Evolutionary conservation across 1,140 invertebrate species (phyloP), one percentile per base, ranked within the genome.

Genomic region (Bombus turneri): DNA sequence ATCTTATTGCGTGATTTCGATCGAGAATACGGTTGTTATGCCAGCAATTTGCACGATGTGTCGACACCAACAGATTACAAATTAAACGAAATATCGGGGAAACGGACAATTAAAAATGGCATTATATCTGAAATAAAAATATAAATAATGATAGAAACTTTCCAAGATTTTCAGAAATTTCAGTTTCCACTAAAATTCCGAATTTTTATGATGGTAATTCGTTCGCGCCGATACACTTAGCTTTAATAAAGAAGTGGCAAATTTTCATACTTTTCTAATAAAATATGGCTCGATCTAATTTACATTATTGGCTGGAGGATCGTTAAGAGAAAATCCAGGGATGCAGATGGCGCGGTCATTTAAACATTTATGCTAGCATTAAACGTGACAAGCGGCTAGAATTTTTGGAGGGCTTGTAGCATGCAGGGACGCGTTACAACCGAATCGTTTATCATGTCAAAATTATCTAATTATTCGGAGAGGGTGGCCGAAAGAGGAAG

Each of bases 381-480:
- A 34, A 31, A 18, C 39, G 80, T 28, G 39, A 78, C 82, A 22
- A 43, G 53, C 18, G 39, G 43, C 12, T 47, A 79, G 47, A 79
- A 79, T 84, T 80, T 84, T 84, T 84, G 68, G 37, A n/a, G 28
- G n/a, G 69, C 18, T 13, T 13, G 41, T 66, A 66, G 62, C 39
- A 18, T 4, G 34, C 25, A 68, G 9, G 31, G 1, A 72, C 66
- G 69, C 53, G 77, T 79, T 71, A 41, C 82, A n/a, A 57, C 47
- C 3, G 75, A 79, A 79, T 57, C 82, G 64, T 84, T 79, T 57
- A 62, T 84, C 83, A 84, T n/a, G 76, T 79, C 53, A 62, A 72
- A 84, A 84, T 84, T 84, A 79, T 84, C 83, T 84, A 84, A 84
- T 84, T 84, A 84, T 82, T 86, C 79, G 22, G n/a, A 34, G 53